A percentile compares a stretch with the other conserved stretches of the same genome.
Evolutionary conservation across 2,888 invertebrate species (phyloP).

Genomic region (Gastrophysa polygoni): DNA sequence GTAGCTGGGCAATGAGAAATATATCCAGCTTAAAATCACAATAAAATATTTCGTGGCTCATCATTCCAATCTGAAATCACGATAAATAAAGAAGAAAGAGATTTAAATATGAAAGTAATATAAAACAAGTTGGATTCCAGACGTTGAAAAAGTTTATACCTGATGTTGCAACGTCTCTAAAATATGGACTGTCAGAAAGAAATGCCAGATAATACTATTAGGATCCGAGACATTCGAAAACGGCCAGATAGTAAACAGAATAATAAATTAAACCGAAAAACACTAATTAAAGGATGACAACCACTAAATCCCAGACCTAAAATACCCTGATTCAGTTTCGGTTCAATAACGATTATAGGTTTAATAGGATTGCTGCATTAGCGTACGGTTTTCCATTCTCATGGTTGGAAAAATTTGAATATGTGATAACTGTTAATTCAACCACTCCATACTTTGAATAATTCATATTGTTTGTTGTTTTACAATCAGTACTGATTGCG

Average conservation of each 20-base stretch:
- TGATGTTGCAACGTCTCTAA: slow-evolving; percentile 44
- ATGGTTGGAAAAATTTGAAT: too few species aligned
- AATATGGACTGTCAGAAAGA: slow-evolving; percentile 48
- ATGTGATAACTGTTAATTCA: too few species aligned
- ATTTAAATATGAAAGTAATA: slow-evolving; percentile 46
- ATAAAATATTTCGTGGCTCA: slow-evolving; percentile 28
- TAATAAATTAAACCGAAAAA: slow-evolving; percentile 39
- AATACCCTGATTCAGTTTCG: slow-evolving; percentile 30
- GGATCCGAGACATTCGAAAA: slow-evolving; percentile 37
- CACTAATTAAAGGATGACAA: slow-evolving; percentile 41
- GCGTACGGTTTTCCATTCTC: too few species aligned
- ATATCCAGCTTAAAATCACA: slow-evolving; percentile 38
- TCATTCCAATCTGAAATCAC: slow-evolving; percentile 32
- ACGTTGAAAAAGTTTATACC: slow-evolving; percentile 35
- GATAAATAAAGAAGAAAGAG: slow-evolving; percentile 38
- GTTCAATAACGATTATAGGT: not conserved
- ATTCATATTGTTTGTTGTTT: too few species aligned
- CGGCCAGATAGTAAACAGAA: slow-evolving; percentile 39
- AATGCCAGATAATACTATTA: slow-evolving; percentile 49
- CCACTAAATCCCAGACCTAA: slow-evolving; percentile 31
- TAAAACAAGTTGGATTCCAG: slow-evolving; percentile 40
- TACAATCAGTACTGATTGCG: too few species aligned
- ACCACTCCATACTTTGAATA: too few species aligned
- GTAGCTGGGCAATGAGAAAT: slow-evolving; percentile 37
- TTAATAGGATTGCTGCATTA: not conserved